These are phyloP conservation scores for Elephas maximus DNA, from an alignment of 2,113 vertebrate species.

Conservation along the genomic window DNA sequence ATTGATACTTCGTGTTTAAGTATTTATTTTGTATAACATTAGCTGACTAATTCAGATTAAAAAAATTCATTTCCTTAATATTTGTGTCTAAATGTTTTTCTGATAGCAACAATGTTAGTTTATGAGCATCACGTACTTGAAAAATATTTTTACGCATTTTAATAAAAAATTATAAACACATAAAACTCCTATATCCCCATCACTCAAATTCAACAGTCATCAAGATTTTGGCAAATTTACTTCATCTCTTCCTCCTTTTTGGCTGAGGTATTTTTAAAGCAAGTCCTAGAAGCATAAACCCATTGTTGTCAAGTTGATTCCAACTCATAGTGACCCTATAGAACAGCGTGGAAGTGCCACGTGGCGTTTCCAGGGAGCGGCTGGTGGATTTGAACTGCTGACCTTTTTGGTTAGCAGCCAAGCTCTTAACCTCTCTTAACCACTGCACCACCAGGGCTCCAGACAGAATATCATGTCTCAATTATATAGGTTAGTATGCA, in stretches of 20 bases:
- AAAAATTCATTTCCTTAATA: background rate
- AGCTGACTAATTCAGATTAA: background rate
- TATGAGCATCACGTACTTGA: background rate
- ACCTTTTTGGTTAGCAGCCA: no score
- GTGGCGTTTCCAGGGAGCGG: no score
- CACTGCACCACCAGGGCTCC: no score
- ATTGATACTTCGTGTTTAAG: background rate
- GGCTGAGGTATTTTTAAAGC: background rate
- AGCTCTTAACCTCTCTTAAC: no score
- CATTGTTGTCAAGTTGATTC: no score
- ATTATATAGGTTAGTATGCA: background rate
- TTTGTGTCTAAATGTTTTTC: constrained; percentile 11
- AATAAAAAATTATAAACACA: background rate
- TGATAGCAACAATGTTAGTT: constrained; percentile 18
- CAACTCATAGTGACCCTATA: no score
- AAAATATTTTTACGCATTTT: constrained; percentile 27
- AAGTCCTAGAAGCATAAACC: background rate
- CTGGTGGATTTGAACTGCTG: no score
- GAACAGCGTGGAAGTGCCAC: no score
- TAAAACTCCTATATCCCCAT: background rate
- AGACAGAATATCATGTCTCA: background rate
- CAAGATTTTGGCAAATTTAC: background rate
- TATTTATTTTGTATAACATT: background rate
- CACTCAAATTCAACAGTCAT: background rate
- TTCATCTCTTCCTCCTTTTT: background rate